phyloP scores from a whole-genome alignment of 2,888 invertebrate species.

The Noctua janthina region DNA sequence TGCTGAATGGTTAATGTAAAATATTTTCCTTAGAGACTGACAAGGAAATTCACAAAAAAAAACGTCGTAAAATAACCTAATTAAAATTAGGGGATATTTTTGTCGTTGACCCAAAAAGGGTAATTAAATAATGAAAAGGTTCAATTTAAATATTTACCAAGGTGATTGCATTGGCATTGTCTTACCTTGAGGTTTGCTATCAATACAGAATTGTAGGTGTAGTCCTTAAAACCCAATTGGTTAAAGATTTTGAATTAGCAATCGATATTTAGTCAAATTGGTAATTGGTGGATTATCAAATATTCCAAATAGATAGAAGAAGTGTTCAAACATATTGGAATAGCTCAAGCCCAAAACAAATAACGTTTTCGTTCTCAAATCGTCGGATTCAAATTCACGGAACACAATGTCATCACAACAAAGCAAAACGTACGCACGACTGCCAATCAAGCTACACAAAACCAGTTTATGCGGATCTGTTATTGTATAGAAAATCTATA shows the following conservation, averaged over 20 bases:
- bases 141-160: constrained; percentile 56
- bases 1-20: constrained; percentile 14
- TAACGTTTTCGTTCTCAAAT: background rate
- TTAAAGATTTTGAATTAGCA: constrained; percentile 12
- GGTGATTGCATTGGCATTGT: constrained; percentile 61
- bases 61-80: constrained; percentile 37
- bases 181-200: constrained; percentile 48
- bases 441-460: too few species aligned
- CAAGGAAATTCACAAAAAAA: constrained; percentile 20
- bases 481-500: too few species aligned
- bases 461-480: too few species aligned
- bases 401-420: constrained; percentile 10
- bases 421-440: background rate
- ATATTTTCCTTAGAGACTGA: background rate
- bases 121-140: constrained; percentile 54
- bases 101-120: constrained; percentile 39
- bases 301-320: background rate
- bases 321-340: background rate
- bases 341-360: constrained; percentile 2
- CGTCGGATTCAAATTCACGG: constrained; percentile 12
- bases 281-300: background rate
- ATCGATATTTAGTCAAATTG: background rate
- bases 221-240: constrained; percentile 25
- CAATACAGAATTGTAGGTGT: constrained; percentile 27
- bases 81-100: constrained; percentile 51